A percentile compares a stretch with the other conserved stretches of the same genome.
These are phyloP conservation scores for Cyclophora albipunctata DNA, from an alignment of 2,888 invertebrate genomes.

Conservation along the genomic window DNA sequence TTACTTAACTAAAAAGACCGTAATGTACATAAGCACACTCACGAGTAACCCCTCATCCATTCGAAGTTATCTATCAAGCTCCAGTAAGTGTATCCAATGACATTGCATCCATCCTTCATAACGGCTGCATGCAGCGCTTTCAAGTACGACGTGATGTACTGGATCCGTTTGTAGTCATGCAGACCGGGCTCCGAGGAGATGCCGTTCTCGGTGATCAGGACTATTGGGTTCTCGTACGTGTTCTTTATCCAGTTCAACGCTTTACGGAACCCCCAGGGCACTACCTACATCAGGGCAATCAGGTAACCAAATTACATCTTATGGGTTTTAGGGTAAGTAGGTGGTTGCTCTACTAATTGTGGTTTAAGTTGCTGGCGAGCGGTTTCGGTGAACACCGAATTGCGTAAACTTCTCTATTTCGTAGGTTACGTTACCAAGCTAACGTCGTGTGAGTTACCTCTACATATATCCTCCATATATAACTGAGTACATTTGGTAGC, in stretches of 20 bases:
- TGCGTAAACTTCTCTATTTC: too few relatives aligned
- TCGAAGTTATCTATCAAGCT: constrained; percentile 88
- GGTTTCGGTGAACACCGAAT: too few relatives aligned
- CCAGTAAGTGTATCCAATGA: constrained; percentile 84
- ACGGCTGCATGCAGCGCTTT: constrained; percentile 62
- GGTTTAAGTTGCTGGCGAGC: too few relatives aligned
- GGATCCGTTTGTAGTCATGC: constrained; percentile 64
- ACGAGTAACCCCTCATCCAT: constrained; percentile 84
- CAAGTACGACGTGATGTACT: constrained; percentile 70
- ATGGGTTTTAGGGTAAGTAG: too few relatives aligned
- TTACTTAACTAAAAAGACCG: too few relatives aligned
- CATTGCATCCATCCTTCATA: constrained; percentile 71
- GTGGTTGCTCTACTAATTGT: too few relatives aligned
- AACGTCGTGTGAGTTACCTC: too few relatives aligned
- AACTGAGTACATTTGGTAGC: too few relatives aligned
- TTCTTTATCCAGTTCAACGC: constrained; percentile 77
- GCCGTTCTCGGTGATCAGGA: constrained; percentile 79
- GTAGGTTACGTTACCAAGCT: too few relatives aligned
- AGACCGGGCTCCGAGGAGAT: constrained; percentile 62
- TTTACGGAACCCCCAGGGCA: constrained; percentile 80
- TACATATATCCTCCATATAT: too few relatives aligned
- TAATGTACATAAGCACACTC: constrained; percentile 24
- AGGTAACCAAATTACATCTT: background rate
- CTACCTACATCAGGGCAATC: constrained; percentile 53
- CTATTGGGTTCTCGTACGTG: constrained; percentile 73